Evolutionary conservation across 1,140 invertebrate species (phyloP), one percentile per base, ranked within the genome.

Genomic region (Caenorhabditis tropicalis): DNA sequence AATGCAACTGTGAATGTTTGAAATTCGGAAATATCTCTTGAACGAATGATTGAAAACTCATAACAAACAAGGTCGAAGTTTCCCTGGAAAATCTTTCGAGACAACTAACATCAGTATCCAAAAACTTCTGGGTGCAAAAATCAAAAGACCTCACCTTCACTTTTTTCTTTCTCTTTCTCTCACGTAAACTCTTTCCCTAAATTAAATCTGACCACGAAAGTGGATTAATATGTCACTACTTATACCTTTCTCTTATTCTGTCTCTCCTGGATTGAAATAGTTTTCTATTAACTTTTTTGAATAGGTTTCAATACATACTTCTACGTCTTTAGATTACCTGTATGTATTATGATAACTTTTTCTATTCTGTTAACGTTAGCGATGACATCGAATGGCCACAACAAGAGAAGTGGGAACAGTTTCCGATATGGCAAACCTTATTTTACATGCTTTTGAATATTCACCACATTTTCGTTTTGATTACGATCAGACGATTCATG

Each of bases 381-480:
- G 58, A 65, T 65, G 58, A 65, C 19, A 24, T 36, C 16, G 31
- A 27, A 7, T 65, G 33, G 58, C 53, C 53, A 10, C 53, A 27
- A 46, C 43, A 43, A 36, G 33, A 74, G 36, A 74, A 74, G n/a
- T 74, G 65, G 65, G 36, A 43, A 9, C 3, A 43, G 29, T 74
- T 74, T n/a, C 65, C 65, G 10, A 43, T 74, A 12, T 74, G 65
- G 65, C 21, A 39, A 29, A 74, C 65, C 9, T 10, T 46, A 10
- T 43, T 74, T 21, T 74, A 74, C 15, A 74, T 74, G 65, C 43
- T 19, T 24, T 24, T 74, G 36, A 74, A 74, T 74, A 43, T 74
- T 74, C 65, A 74, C 24, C 21, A 74, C n/a, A 19, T 74, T 43
- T 31, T 74, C 21, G 65, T 74, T 10, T 43, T 74, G 29, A 74